A percentile compares a stretch with the other conserved stretches of the same genome.
Evolutionary conservation across 2,113 vertebrate genomes (phyloP).

Genomic region (Microcebus murinus): DNA sequence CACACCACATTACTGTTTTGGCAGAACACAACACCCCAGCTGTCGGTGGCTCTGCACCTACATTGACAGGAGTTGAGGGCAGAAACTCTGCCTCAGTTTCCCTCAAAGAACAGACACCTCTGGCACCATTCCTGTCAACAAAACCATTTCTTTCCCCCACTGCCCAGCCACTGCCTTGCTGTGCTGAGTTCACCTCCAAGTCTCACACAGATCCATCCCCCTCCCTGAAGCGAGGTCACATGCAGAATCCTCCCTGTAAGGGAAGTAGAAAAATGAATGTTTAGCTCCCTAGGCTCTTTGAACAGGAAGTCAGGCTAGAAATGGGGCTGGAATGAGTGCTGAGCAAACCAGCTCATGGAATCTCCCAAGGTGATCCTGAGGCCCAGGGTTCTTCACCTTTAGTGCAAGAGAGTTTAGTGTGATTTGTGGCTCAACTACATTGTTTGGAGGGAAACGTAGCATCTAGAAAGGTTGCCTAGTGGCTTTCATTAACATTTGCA

Average conservation of each 20-base stretch:
- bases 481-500: not conserved
- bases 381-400: not conserved
- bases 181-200: rapidly evolving
- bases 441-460: not conserved
- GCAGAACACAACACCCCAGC: not conserved
- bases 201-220: not conserved
- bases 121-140: not conserved
- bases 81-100: not conserved
- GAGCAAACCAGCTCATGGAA: not conserved
- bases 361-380: not conserved
- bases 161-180: not conserved
- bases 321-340: not conserved
- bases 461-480: not conserved
- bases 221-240: not conserved
- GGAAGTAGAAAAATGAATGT: not conserved
- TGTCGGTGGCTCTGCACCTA: not conserved
- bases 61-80: no score
- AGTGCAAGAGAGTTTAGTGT: not conserved
- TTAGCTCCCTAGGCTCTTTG: not conserved
- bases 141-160: not conserved
- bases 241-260: not conserved
- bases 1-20: not conserved
- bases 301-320: not conserved
- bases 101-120: not conserved
- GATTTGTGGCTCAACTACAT: not conserved